phyloP scores from a whole-genome alignment of 2,888 invertebrate species.

The Busseola fusca region DNA sequence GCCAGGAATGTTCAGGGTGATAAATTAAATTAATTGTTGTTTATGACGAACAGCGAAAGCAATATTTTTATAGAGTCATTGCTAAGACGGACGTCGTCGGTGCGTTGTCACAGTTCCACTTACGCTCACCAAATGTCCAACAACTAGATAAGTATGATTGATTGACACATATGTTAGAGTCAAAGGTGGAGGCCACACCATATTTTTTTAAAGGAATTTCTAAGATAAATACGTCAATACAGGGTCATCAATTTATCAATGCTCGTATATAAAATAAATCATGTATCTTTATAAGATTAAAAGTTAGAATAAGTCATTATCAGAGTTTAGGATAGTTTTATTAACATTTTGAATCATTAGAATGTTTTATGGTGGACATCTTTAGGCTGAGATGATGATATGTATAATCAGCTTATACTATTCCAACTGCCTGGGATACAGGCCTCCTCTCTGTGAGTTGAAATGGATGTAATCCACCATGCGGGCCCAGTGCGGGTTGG shows the following conservation, averaged over 20 bases:
- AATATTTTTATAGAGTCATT: background rate
- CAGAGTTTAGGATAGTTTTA: too few relatives aligned
- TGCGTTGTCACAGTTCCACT: background rate
- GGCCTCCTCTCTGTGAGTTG: background rate
- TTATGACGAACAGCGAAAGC: background rate
- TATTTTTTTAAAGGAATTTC: too few relatives aligned
- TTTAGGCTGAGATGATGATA: background rate
- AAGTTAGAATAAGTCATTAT: too few relatives aligned
- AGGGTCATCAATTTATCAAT: background rate
- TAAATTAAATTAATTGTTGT: background rate
- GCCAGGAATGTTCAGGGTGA: background rate
- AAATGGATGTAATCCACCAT: background rate
- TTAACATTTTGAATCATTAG: background rate
- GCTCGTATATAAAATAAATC: too few relatives aligned
- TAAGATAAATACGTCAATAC: background rate
- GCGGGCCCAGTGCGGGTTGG: background rate
- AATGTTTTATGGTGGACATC: background rate
- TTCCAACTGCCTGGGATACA: background rate
- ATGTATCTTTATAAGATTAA: too few relatives aligned
- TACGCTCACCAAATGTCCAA: background rate
- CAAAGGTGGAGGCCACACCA: background rate
- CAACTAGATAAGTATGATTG: background rate
- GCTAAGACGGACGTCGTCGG: background rate
- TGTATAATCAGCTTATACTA: background rate
- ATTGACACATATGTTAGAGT: background rate